These are phyloP conservation scores for Nyctibius bracteatus DNA, from an alignment of 2,113 vertebrate genomes.

Conservation along the genomic window DNA sequence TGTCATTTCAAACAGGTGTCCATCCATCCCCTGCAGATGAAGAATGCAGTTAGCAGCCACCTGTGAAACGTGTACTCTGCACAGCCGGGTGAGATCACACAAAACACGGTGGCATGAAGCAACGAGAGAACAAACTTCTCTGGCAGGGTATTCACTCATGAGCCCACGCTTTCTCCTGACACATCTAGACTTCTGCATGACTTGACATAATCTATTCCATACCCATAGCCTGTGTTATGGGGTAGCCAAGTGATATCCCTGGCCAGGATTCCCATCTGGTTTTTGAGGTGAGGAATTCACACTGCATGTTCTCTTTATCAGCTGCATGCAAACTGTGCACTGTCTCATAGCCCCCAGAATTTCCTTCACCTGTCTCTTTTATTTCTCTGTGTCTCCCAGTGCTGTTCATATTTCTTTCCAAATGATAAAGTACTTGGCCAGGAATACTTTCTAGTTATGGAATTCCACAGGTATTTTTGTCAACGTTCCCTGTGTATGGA, in stretches of 20 bases:
- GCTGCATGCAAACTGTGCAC: not conserved
- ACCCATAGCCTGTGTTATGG: not conserved
- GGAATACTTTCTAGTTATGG: not conserved
- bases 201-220: slow-evolving; percentile 17
- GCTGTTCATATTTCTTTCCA: not conserved
- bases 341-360: not conserved
- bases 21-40: not conserved
- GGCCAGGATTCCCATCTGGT: slow-evolving; percentile 16
- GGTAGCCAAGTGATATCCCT: not conserved
- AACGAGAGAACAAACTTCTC: not conserved
- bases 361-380: slow-evolving; percentile 4
- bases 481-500: not conserved
- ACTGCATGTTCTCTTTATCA: not conserved
- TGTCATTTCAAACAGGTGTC: not conserved
- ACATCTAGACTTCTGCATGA: not conserved
- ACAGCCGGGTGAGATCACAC: not conserved
- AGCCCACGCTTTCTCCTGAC: not conserved
- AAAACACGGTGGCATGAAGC: not conserved
- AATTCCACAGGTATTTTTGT: not conserved
- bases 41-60: not conserved
- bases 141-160: not conserved
- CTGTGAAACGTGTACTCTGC: not conserved
- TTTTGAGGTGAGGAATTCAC: slow-evolving; percentile 14
- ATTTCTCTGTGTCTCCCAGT: not conserved
- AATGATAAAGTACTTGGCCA: not conserved